A percentile compares a stretch with the other conserved stretches of the same genome.
Evolutionary conservation across 1,140 invertebrate species (phyloP).

Genomic region (Brachionus koreanus): DNA sequence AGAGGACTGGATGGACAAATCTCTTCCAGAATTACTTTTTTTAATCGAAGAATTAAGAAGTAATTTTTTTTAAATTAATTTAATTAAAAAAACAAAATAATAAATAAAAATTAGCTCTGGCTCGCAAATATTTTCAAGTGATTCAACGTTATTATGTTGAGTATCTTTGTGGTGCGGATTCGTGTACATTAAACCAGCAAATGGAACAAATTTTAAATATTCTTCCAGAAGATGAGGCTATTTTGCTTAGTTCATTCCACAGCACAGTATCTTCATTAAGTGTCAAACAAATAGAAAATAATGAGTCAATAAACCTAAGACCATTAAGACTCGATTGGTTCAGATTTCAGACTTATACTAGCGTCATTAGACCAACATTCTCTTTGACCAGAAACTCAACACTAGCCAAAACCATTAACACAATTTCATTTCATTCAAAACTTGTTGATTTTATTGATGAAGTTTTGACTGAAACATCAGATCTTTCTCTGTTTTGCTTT

Average conservation of each 20-base stretch:
- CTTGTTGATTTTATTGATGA: slow-evolving; percentile 98
- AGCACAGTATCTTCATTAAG: slow-evolving; percentile 72
- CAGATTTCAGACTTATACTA: slow-evolving; percentile 76
- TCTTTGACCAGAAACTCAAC: slow-evolving; percentile 79
- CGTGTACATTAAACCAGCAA: slow-evolving; percentile 80
- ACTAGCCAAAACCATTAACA: slow-evolving; percentile 84
- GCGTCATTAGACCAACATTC: slow-evolving; percentile 75
- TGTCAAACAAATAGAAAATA: slow-evolving; percentile 93
- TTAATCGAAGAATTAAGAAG: slow-evolving; percentile 92
- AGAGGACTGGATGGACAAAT: slow-evolving; percentile 61
- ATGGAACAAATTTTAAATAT: slow-evolving; percentile 65
- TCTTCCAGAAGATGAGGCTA: slow-evolving; percentile 82
- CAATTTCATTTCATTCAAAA: slow-evolving; percentile 91
- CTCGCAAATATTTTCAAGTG: slow-evolving; percentile 71
- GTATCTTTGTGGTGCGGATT: slow-evolving; percentile 90
- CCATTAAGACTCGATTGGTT: slow-evolving; percentile 95
- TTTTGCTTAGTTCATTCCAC: slow-evolving; percentile 87
- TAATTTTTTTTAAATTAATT: slow-evolving; percentile 42
- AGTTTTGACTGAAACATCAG: slow-evolving; percentile 89
- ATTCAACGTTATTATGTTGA: slow-evolving; percentile 97
- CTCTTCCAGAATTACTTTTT: slow-evolving; percentile 92
- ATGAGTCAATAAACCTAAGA: slow-evolving; percentile 90
- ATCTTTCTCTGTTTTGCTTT: slow-evolving; percentile 84
- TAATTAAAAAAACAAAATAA: slow-evolving; percentile 4
- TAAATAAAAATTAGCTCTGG: slow-evolving; percentile 64